A percentile compares a stretch with the other conserved stretches of the same genome.
phyloP scores from a whole-genome alignment of 2,113 vertebrate species.

The Tamias sibiricus region DNA sequence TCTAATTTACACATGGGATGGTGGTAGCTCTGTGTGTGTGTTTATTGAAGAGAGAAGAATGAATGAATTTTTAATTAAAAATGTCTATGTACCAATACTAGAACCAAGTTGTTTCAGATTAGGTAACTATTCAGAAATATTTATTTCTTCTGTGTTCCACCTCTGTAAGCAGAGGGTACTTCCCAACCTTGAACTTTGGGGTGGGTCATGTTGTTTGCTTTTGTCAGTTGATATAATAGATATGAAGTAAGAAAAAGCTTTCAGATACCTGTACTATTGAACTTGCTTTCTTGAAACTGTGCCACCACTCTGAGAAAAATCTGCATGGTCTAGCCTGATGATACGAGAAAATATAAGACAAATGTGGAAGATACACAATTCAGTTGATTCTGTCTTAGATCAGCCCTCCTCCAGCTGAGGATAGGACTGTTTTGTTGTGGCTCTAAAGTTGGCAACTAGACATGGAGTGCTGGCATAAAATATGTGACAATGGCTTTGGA shows the following conservation, averaged over 20 bases:
- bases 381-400: not conserved
- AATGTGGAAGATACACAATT: not conserved
- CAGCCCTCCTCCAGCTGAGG: not conserved
- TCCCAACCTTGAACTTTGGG: not conserved
- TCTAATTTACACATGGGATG: not conserved
- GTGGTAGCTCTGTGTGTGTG: not conserved
- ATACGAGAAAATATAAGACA: not conserved
- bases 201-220: not conserved
- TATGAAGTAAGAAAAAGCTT: not conserved
- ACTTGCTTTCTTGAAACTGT: not conserved
- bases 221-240: not conserved
- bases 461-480: not conserved
- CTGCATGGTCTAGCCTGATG: not conserved
- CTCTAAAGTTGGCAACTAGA: not conserved
- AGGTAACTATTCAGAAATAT: constrained; percentile 24
- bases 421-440: not conserved
- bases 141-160: not conserved
- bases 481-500: not conserved
- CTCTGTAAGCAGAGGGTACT: not conserved
- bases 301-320: not conserved
- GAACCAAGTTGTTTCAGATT: not conserved
- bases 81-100: not conserved
- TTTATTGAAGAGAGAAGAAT: not conserved
- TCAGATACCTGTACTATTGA: not conserved
- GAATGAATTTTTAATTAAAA: not conserved